Conservation (phyloP, 92 coral and sea anemone species). For the Epizoanthus fatuus region DNA sequence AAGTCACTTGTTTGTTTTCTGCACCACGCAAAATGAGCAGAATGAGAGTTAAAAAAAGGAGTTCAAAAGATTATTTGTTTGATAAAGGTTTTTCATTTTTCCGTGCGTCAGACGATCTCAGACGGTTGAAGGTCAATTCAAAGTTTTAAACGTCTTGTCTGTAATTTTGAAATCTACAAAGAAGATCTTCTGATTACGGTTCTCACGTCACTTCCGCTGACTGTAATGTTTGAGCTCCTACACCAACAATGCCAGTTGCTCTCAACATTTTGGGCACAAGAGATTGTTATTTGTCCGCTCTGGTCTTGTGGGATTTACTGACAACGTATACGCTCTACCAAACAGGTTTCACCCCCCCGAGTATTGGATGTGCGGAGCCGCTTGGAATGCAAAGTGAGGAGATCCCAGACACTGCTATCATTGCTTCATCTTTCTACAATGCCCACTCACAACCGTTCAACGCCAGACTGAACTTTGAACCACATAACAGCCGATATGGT, state of each 20-base stretch:
- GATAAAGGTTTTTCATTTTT: too few relatives aligned
- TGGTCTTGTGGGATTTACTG: too few relatives aligned
- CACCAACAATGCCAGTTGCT: background rate
- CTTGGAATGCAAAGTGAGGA: conserved; percentile 37
- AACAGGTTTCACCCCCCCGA: conserved; percentile 22
- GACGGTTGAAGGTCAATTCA: too few relatives aligned
- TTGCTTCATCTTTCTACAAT: background rate
- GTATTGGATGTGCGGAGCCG: conserved; percentile 12
- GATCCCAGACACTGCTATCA: conserved; percentile 26
- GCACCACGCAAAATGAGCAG: too few relatives aligned
- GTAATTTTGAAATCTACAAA: too few relatives aligned
- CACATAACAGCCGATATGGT: background rate
- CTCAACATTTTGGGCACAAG: background rate
- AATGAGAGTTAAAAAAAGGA: too few relatives aligned
- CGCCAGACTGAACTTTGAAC: conserved; percentile 8
- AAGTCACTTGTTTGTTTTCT: too few relatives aligned
- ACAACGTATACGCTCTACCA: too few relatives aligned
- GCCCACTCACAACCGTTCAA: background rate
- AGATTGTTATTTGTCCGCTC: background rate
- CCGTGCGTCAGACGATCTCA: too few relatives aligned
- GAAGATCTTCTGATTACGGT: too few relatives aligned
- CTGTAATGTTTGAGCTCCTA: background rate
- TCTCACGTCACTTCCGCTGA: background rate
- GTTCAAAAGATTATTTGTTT: too few relatives aligned
- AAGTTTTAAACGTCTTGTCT: too few relatives aligned